These are phyloP conservation scores for Nasonia giraulti DNA, from an alignment of 1,140 invertebrate genomes.

Conservation along the genomic window DNA sequence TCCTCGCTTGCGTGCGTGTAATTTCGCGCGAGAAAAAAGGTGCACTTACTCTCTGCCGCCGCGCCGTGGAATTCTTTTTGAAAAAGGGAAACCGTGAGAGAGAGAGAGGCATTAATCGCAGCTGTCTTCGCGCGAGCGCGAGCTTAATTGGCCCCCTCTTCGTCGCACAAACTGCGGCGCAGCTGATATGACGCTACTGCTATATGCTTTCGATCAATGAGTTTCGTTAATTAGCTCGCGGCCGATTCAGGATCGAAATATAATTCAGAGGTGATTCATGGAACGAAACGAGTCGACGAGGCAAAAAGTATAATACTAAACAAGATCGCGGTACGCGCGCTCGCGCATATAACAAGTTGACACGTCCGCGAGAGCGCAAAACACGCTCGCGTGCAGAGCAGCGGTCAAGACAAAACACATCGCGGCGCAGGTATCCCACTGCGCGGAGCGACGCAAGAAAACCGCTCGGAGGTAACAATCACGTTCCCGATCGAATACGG, in stretches of 20 bases:
- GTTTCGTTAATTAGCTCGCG: neutral
- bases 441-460: conserved; percentile 20
- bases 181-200: neutral
- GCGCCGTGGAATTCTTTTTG: neutral
- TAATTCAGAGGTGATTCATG: neutral
- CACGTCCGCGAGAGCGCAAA: conserved; percentile 11
- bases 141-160: conserved; percentile 29
- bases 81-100: conserved; percentile 16
- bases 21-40: conserved; percentile 13
- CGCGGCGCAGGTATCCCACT: neutral
- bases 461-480: conserved; percentile 32
- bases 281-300: neutral
- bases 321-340: neutral
- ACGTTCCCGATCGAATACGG: conserved; percentile 35
- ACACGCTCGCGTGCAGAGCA: neutral
- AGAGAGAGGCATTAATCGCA: conserved; percentile 39
- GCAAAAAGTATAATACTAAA: neutral
- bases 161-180: neutral
- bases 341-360: conserved; percentile 34
- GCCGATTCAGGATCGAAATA: neutral
- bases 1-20: conserved; percentile 28
- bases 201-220: neutral
- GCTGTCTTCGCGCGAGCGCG: conserved; percentile 29
- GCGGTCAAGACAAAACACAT: neutral
- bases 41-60: neutral